Base-by-base conservation (phyloP, 2,888 invertebrate species). In the Luperina testacea region DNA sequence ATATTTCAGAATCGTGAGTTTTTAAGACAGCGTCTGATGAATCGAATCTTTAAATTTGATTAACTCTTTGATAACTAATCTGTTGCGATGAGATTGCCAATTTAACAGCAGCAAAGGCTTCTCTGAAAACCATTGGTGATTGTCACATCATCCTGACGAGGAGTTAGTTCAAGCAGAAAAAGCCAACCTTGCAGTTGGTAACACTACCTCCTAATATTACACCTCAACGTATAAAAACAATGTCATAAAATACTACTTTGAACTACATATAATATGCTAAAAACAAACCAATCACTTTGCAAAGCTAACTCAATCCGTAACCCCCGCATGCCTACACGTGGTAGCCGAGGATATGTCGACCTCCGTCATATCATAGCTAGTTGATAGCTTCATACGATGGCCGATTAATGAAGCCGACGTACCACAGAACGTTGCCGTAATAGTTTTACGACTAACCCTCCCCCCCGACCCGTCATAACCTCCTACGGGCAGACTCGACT, bases 401-500 rank as follows among this genome's bases (percentile, higher is more conserved):
- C 91, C 96, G 96, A 96, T 96, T 96, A 96, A 96, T 96, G 96
- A 96, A 96, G 96, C 95, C 94, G 90, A 91, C 92, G 92, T 93
- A 94, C 93, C 92, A 92, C 94, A 94, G 95, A 96, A 94, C 94
- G 95, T 93, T 94, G 94, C 93, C 93, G 94, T 96, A 96, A 97
- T 96, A 96, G 96, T 96, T 97, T 96, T 96, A 96, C 94, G 94
- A 95, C 93, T 93, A 92, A 90, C 92, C 92, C 90, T 88, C 86
- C 89, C 84, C 61, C 84, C 75, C 81, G 82, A 88, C 88, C 88
- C 88, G 87, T 84, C 85, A 87, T 86, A 87, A 90, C 89, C 90
- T 88, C 87, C 90, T 89, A 91, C 92, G 91, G 89, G 89, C 93
- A 93, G 94, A 93, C 92, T 93, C 92, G 85, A 92, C 95, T 95